phyloP scores from a whole-genome alignment of 2,113 vertebrate genomes.

The Trematocara unimaculatum region DNA sequence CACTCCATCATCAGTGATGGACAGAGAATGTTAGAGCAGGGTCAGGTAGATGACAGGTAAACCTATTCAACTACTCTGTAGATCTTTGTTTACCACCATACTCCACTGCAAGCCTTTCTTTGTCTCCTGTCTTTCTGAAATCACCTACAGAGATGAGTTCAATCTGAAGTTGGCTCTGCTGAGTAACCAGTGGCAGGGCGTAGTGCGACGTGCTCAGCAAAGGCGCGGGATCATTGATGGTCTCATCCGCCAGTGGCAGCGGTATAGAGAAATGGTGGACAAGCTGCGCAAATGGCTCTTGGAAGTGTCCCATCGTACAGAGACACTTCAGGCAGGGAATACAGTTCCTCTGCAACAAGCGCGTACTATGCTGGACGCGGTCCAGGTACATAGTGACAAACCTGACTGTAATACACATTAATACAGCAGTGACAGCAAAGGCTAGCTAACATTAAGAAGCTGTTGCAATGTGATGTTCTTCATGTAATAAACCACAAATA shows the following conservation, averaged over 20 bases:
- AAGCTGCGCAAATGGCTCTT: conserved; percentile 86
- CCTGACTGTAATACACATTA: background rate
- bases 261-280: conserved; percentile 88
- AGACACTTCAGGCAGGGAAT: conserved; percentile 58
- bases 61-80: background rate
- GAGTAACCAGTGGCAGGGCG: conserved; percentile 96
- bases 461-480: background rate
- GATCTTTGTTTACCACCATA: background rate
- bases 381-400: conserved; percentile 75
- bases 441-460: background rate
- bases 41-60: conserved; percentile 96
- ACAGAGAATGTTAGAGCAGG: conserved; percentile 92
- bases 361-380: conserved; percentile 82
- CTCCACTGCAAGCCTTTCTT: background rate
- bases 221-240: conserved; percentile 93
- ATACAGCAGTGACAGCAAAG: background rate
- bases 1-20: conserved; percentile 95
- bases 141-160: conserved; percentile 85
- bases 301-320: conserved; percentile 76
- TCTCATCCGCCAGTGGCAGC: conserved; percentile 92
- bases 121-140: background rate
- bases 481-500: background rate
- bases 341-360: conserved; percentile 84
- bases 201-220: conserved; percentile 92
- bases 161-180: conserved; percentile 86